phyloP scores from a whole-genome alignment of 2,113 vertebrate genomes.

The Xiphias gladius region DNA sequence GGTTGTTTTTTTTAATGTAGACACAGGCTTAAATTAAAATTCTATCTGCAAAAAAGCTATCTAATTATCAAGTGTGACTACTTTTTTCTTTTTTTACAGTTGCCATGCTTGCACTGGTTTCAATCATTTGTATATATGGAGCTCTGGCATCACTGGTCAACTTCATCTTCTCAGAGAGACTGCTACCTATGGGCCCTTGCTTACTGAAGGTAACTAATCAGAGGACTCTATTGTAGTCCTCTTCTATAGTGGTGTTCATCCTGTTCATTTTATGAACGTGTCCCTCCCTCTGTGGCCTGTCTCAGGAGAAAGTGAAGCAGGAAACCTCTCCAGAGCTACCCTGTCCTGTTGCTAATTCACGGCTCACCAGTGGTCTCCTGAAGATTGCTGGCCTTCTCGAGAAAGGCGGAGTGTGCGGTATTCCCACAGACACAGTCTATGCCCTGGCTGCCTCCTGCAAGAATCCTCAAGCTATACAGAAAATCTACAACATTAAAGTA shows the following conservation, averaged over 20 bases:
- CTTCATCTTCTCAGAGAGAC: slow-evolving; percentile 82
- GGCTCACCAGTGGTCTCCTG: slow-evolving; percentile 86
- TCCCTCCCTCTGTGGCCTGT: not conserved
- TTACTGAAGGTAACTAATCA: slow-evolving; percentile 83
- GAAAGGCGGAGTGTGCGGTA: slow-evolving; percentile 86
- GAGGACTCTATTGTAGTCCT: not conserved
- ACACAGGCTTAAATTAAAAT: not conserved
- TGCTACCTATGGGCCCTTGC: slow-evolving; percentile 86
- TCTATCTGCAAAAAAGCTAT: not conserved
- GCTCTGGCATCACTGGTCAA: slow-evolving; percentile 86
- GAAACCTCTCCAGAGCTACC: slow-evolving; percentile 53
- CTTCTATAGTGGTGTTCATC: not conserved
- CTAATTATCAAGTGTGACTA: not conserved
- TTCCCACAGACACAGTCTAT: slow-evolving; percentile 93
- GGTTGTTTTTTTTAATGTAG: not conserved
- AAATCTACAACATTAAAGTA: slow-evolving; percentile 93
- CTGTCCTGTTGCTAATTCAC: slow-evolving; percentile 84
- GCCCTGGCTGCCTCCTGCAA: slow-evolving; percentile 92
- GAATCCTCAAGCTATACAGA: slow-evolving; percentile 89
- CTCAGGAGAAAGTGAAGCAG: slow-evolving; percentile 66
- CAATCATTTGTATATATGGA: slow-evolving; percentile 87
- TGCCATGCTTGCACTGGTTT: slow-evolving; percentile 84
- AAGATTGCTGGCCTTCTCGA: slow-evolving; percentile 86
- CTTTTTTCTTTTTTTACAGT: slow-evolving; percentile 73
- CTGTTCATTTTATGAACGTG: not conserved